Evolutionary conservation across 2,113 vertebrate species (phyloP).

Genomic region (Daboia siamensis): DNA sequence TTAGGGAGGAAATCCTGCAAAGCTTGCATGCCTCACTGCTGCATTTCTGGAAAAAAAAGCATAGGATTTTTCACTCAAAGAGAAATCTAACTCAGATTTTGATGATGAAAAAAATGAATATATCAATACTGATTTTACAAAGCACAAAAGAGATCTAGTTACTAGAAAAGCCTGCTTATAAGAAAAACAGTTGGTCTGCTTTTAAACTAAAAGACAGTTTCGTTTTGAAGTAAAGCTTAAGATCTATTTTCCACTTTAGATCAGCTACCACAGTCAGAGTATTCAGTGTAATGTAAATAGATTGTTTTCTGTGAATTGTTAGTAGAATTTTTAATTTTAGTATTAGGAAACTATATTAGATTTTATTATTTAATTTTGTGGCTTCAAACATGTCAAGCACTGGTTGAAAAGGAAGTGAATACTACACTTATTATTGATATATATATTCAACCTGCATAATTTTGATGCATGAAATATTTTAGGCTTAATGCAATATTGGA

Average conservation of each 20-base stretch:
- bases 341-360: neutral
- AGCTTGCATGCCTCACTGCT: neutral
- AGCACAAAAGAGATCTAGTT: neutral
- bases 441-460: neutral
- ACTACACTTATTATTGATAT: neutral
- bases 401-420: neutral
- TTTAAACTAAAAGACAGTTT: neutral
- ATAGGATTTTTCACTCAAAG: neutral
- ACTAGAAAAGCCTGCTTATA: neutral
- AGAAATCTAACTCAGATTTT: neutral
- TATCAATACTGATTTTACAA: neutral
- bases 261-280: neutral
- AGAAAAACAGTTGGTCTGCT: neutral
- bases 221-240: neutral
- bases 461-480: constrained; percentile 15
- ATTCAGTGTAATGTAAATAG: neutral
- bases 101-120: neutral
- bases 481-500: constrained; percentile 11
- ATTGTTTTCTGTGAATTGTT: neutral
- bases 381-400: neutral
- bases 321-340: neutral
- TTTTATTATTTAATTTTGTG: neutral
- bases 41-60: neutral
- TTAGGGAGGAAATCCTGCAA: neutral
- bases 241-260: neutral